Evolutionary conservation across 2,797 vertebrate genomes (phyloP).

Genomic region (Ara ararauna): DNA sequence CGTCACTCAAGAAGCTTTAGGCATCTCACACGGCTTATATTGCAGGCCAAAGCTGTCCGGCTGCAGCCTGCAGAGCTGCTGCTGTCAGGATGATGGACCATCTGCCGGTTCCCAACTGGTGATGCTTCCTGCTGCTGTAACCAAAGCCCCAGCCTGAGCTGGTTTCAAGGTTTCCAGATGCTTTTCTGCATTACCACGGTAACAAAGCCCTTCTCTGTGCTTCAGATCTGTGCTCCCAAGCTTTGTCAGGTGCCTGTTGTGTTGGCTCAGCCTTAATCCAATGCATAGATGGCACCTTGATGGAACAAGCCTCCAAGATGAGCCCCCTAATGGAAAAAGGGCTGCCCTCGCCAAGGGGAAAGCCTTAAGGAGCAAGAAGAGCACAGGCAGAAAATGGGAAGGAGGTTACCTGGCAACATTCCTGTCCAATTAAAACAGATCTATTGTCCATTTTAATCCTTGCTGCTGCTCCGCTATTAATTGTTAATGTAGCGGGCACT

Average conservation of each 20-base stretch:
- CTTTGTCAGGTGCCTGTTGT: neutral
- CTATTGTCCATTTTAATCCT: neutral
- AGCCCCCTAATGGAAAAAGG: neutral
- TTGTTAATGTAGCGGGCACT: neutral
- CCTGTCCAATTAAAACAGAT: constrained; percentile 46
- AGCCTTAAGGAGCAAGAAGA: neutral
- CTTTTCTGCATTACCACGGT: neutral
- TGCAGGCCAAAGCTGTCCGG: neutral
- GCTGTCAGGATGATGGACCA: constrained; percentile 12
- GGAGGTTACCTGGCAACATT: constrained; percentile 26
- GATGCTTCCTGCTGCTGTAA: neutral
- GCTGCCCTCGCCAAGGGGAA: neutral
- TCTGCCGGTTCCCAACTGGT: neutral
- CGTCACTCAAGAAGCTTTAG: neutral
- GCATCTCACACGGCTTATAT: neutral
- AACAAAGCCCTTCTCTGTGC: neutral
- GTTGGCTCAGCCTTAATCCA: neutral
- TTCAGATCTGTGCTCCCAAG: neutral
- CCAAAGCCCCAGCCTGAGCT: neutral
- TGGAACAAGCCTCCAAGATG: neutral
- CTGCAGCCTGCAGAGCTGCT: neutral
- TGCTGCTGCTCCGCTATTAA: neutral
- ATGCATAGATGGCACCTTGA: rapidly evolving
- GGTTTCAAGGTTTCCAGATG: constrained; percentile 26
- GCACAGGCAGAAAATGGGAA: neutral